Conservation (phyloP, 1,140 invertebrate genomes). For the Apis cerana region DNA sequence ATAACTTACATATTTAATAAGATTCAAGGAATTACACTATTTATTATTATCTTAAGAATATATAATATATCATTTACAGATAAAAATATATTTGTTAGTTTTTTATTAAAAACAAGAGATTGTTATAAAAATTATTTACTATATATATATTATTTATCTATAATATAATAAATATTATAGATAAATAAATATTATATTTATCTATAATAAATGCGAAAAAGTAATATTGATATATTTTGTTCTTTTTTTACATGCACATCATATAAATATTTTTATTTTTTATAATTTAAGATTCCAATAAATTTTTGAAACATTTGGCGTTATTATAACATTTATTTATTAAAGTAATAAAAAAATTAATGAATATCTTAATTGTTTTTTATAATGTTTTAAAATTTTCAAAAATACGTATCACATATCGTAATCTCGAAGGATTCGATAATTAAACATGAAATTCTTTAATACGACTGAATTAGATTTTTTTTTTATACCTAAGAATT, state of each 20-base stretch:
- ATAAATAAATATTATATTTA: constrained; percentile 14
- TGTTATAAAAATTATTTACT: constrained; percentile 42
- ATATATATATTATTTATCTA: constrained; percentile 25
- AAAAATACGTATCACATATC: neutral
- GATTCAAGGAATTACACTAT: constrained; percentile 20
- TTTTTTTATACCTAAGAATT: constrained; percentile 59
- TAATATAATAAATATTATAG: constrained; percentile 50
- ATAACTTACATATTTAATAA: constrained; percentile 9
- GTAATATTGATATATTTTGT: constrained; percentile 15
- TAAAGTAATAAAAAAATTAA: neutral
- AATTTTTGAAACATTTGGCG: neutral
- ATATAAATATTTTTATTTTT: neutral
- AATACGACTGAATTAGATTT: neutral
- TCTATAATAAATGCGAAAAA: constrained; percentile 52
- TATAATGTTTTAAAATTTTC: neutral
- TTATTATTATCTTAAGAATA: neutral
- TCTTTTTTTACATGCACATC: neutral
- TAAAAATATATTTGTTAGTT: constrained; percentile 48
- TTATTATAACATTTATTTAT: neutral
- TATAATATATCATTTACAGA: constrained; percentile 15
- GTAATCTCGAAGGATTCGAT: neutral
- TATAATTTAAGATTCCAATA: neutral
- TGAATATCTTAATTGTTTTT: neutral
- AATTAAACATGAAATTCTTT: neutral
- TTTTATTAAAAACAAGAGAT: constrained; percentile 8